phyloP scores from a whole-genome alignment of 1,140 invertebrate genomes.

The Lepidurus arcticus region DNA sequence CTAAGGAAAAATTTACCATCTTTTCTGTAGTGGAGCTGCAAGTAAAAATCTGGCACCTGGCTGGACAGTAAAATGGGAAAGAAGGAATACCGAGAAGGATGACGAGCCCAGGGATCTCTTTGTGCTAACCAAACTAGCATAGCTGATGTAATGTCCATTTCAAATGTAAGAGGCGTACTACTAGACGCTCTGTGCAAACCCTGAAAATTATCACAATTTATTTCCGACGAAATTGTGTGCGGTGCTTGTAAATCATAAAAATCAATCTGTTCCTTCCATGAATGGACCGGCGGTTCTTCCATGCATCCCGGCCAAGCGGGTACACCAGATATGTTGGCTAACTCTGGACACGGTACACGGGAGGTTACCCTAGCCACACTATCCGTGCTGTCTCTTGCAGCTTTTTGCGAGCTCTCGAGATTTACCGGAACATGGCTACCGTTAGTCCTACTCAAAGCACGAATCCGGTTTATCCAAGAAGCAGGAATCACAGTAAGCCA shows the following conservation, averaged over 20 bases:
- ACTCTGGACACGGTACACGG: background rate
- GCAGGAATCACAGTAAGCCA: constrained; percentile 8
- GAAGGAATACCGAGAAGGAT: constrained; percentile 4
- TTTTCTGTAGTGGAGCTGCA: background rate
- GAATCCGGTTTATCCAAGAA: constrained; percentile 7
- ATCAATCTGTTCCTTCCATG: background rate
- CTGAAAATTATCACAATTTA: background rate
- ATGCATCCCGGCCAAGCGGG: background rate
- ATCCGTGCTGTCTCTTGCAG: background rate
- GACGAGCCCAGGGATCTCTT: background rate
- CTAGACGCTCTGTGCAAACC: background rate
- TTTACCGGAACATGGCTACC: background rate
- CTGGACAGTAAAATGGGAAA: background rate
- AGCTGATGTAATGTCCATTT: background rate
- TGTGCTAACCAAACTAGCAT: background rate
- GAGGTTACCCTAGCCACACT: background rate
- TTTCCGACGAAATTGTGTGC: background rate
- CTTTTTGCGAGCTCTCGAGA: background rate
- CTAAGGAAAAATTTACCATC: background rate
- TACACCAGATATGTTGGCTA: background rate
- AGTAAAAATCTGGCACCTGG: background rate
- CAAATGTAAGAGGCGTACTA: background rate
- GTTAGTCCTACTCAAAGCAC: background rate
- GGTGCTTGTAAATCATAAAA: background rate
- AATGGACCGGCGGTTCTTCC: background rate